A percentile compares a stretch with the other conserved stretches of the same genome.
Conservation (phyloP, 2,888 invertebrate genomes). For the Caenorhabditis doughertyi region DNA sequence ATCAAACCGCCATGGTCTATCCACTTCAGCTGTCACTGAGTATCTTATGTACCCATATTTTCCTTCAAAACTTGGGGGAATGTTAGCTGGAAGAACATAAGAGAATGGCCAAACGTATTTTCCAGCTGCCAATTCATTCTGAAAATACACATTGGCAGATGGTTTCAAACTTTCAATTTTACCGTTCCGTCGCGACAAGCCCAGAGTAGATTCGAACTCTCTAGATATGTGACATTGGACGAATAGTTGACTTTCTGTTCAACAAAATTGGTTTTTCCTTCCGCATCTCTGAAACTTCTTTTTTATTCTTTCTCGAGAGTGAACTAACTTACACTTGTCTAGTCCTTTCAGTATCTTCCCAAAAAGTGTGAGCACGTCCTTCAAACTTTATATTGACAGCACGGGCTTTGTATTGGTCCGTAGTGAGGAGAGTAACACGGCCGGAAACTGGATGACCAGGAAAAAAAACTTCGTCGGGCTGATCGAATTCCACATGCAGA, state of each 20-base stretch:
- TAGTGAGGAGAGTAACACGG: conserved; percentile 17
- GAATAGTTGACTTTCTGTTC: conserved; percentile 51
- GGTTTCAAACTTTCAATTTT: no score
- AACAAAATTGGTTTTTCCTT: conserved; percentile 36
- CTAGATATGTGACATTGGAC: conserved; percentile 54
- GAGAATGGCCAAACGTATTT: conserved; percentile 44
- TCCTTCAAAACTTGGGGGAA: conserved; percentile 61
- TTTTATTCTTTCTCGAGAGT: background rate
- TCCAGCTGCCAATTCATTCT: conserved; percentile 58
- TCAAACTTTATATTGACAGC: conserved; percentile 54
- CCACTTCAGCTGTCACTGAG: conserved; percentile 53
- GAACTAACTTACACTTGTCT: conserved; percentile 26
- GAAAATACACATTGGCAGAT: no score
- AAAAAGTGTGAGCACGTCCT: conserved; percentile 37
- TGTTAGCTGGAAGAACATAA: conserved; percentile 10
- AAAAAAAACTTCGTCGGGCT: conserved; percentile 50
- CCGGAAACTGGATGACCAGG: conserved; percentile 48
- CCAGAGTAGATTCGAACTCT: conserved; percentile 56
- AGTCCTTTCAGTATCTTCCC: conserved; percentile 42
- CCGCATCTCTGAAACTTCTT: conserved; percentile 52
- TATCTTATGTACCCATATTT: conserved; percentile 50
- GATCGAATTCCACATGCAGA: conserved; percentile 44
- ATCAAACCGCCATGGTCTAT: conserved; percentile 59
- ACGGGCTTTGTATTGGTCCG: conserved; percentile 41
- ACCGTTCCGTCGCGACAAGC: conserved; percentile 53